Conservation (phyloP, 1,140 invertebrate species). For the Drosophila miranda region DNA sequence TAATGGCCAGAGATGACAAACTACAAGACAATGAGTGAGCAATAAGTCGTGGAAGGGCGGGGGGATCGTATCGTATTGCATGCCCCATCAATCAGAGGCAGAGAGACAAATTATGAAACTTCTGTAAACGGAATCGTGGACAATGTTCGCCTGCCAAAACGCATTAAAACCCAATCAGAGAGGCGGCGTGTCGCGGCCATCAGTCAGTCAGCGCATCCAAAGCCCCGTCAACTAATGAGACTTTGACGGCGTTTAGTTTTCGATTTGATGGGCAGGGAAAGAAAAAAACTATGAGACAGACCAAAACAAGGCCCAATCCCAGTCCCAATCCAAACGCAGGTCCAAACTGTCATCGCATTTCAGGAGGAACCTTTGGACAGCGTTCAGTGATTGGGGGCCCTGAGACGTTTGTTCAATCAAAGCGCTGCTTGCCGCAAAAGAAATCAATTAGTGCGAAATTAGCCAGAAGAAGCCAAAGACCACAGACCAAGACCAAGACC, state of each 20-base stretch:
- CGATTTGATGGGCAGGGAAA: constrained; percentile 51
- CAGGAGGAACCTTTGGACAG: constrained; percentile 69
- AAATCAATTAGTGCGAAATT: constrained; percentile 80
- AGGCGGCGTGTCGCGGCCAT: constrained; percentile 35
- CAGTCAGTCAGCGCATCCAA: constrained; percentile 2
- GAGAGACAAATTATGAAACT: constrained; percentile 54
- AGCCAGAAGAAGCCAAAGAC: constrained; percentile 41
- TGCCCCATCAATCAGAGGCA: constrained; percentile 37
- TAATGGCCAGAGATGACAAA: constrained; percentile 65
- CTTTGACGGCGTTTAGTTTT: constrained; percentile 79
- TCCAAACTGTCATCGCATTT: constrained; percentile 73
- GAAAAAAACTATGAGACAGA: constrained; percentile 37
- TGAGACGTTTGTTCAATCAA: constrained; percentile 62
- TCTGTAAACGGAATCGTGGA: constrained; percentile 45
- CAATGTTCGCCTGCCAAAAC: constrained; percentile 67
- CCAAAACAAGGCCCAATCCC: neutral
- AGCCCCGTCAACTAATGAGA: constrained; percentile 70
- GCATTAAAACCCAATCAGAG: constrained; percentile 79
- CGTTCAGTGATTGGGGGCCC: constrained; percentile 19
- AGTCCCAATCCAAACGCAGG: constrained; percentile 13
- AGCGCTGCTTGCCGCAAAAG: constrained; percentile 61
- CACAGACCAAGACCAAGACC: constrained; percentile 3
- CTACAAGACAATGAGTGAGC: constrained; percentile 26
- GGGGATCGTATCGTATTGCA: constrained; percentile 20
- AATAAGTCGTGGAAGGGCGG: constrained; percentile 2